Conservation (phyloP, 2,113 vertebrate species). For the Saguinus midas region DNA sequence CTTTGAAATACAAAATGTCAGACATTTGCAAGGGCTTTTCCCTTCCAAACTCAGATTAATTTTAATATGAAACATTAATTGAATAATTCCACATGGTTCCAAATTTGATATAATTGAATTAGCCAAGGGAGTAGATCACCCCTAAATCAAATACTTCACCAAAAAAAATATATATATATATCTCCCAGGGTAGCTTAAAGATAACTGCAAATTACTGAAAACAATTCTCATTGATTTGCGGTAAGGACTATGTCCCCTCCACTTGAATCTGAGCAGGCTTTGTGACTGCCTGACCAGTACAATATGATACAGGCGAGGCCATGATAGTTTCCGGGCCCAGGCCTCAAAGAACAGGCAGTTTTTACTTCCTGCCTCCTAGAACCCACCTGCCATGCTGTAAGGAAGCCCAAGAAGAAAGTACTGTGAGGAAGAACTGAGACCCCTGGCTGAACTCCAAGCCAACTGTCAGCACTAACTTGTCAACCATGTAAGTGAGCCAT, state of each 20-base stretch:
- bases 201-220: not conserved
- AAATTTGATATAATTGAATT: not conserved
- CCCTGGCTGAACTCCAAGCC: not conserved
- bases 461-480: not conserved
- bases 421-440: not conserved
- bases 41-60: not conserved
- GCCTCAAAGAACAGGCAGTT: not conserved
- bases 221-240: not conserved
- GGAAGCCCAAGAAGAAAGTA: not conserved
- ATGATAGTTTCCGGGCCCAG: not conserved
- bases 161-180: no score
- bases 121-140: not conserved
- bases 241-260: not conserved
- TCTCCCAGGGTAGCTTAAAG: not conserved
- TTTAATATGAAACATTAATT: constrained; percentile 18
- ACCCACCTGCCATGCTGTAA: not conserved
- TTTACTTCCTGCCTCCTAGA: not conserved
- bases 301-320: not conserved
- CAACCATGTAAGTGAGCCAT: not conserved
- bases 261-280: not conserved
- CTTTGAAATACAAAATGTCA: constrained; percentile 11
- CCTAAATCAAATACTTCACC: not conserved
- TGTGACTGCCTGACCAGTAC: not conserved
- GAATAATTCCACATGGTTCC: not conserved
- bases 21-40: not conserved